phyloP scores from a whole-genome alignment of 2,888 invertebrate genomes.

The Micoletzkya japonica region DNA sequence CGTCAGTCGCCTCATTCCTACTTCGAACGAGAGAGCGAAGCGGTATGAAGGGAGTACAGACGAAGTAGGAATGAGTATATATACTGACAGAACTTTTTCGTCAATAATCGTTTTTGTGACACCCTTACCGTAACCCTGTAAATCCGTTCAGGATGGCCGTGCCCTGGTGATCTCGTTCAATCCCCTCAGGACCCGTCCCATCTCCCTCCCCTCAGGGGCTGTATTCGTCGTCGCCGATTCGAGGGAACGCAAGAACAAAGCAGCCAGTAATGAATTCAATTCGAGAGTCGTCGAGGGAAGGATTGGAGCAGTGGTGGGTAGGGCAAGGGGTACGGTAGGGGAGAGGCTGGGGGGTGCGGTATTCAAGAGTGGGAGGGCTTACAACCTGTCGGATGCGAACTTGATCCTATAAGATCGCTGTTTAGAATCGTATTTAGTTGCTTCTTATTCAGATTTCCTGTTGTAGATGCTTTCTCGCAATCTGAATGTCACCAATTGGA shows the following conservation, averaged over 20 bases:
- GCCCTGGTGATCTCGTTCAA: constrained; percentile 79
- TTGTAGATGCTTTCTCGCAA: constrained; percentile 16
- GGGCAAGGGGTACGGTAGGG: background rate
- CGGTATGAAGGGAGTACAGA: no score
- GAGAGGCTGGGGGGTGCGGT: background rate
- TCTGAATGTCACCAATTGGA: constrained; percentile 11
- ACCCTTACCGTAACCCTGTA: background rate
- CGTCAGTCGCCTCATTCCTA: no score
- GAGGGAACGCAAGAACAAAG: constrained; percentile 64
- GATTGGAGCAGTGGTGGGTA: constrained; percentile 69
- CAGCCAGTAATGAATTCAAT: constrained; percentile 86
- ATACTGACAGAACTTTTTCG: no score
- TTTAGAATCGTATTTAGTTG: no score
- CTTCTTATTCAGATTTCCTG: background rate
- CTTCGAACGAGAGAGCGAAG: no score
- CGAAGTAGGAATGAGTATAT: no score
- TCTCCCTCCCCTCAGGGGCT: constrained; percentile 66
- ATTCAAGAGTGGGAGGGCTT: background rate
- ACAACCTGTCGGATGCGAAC: background rate
- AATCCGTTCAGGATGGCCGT: constrained; percentile 40
- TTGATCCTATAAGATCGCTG: no score
- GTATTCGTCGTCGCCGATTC: constrained; percentile 25
- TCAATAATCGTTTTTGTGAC: no score
- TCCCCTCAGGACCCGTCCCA: constrained; percentile 72
- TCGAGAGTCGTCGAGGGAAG: constrained; percentile 89